A percentile compares a stretch with the other conserved stretches of the same genome.
phyloP scores from a whole-genome alignment of 1,140 invertebrate genomes.

The Macrostomum lignano region DNA sequence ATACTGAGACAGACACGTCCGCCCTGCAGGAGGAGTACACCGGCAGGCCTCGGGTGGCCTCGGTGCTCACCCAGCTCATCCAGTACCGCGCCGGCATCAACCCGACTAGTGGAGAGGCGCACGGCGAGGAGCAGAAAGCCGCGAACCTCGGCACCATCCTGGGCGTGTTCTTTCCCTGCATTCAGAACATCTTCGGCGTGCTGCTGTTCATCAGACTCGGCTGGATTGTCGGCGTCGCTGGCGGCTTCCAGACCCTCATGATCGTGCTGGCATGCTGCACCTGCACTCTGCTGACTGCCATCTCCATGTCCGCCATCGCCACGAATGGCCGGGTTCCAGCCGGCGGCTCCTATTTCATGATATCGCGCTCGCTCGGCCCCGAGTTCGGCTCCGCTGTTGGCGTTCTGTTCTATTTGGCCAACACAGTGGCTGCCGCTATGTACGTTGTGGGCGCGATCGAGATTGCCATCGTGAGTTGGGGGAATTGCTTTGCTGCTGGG shows the following conservation, averaged over 20 bases:
- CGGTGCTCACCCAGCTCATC: no score
- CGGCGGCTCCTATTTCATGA: constrained; percentile 97
- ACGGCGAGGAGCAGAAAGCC: no score
- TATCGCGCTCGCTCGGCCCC: constrained; percentile 77
- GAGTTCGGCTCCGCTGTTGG: constrained; percentile 94
- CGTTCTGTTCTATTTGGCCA: constrained; percentile 88
- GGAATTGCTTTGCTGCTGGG: neutral
- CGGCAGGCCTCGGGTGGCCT: no score
- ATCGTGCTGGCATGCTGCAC: constrained; percentile 84
- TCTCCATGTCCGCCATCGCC: constrained; percentile 94
- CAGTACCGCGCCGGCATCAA: no score
- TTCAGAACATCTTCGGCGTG: constrained; percentile 87
- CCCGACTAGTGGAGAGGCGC: no score
- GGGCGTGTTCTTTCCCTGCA: constrained; percentile 85
- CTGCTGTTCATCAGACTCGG: constrained; percentile 93
- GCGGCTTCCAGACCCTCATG: constrained; percentile 61
- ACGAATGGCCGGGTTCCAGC: constrained; percentile 94
- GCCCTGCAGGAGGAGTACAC: no score
- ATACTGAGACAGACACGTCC: no score
- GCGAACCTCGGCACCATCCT: constrained; percentile 67
- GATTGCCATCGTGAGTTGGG: constrained; percentile 63
- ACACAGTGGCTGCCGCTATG: constrained; percentile 86
- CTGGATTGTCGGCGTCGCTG: constrained; percentile 93
- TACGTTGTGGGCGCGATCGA: constrained; percentile 78
- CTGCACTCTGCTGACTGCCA: constrained; percentile 84